These are phyloP conservation scores for Chymomyza caudatula DNA, from an alignment of 2,888 invertebrate species.

Conservation along the genomic window DNA sequence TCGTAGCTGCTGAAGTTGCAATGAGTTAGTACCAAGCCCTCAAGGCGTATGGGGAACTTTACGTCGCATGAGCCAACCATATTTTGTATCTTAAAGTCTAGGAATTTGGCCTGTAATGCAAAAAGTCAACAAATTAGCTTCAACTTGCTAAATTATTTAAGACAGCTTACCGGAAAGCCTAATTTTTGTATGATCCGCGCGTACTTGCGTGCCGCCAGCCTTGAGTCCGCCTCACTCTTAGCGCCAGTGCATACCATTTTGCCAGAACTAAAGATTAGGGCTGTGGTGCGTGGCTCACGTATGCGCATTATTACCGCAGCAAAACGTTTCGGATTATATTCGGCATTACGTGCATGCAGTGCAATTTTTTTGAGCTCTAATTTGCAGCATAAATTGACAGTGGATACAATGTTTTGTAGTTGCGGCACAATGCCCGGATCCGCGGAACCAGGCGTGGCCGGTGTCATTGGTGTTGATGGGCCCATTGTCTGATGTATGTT, in stretches of 20 bases:
- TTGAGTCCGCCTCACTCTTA: slow-evolving; percentile 88
- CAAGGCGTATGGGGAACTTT: slow-evolving; percentile 86
- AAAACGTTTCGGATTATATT: slow-evolving; percentile 99
- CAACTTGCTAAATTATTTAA: too few relatives aligned
- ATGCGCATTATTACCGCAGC: slow-evolving; percentile 99
- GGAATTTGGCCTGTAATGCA: slow-evolving; percentile 85
- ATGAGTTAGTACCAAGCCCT: slow-evolving; percentile 86
- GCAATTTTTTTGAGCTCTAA: slow-evolving; percentile 98
- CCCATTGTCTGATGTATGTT: slow-evolving; percentile 82
- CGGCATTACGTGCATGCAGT: slow-evolving; percentile 97
- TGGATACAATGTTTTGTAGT: slow-evolving; percentile 93
- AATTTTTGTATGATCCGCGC: slow-evolving; percentile 91
- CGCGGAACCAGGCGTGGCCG: slow-evolving; percentile 94
- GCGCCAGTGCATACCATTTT: slow-evolving; percentile 92
- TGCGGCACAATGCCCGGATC: slow-evolving; percentile 97
- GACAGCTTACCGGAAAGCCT: slow-evolving; percentile 83
- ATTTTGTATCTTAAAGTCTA: slow-evolving; percentile 90
- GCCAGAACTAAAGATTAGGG: slow-evolving; percentile 88
- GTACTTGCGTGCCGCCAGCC: slow-evolving; percentile 89
- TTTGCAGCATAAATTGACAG: slow-evolving; percentile 96
- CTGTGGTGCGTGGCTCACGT: slow-evolving; percentile 90
- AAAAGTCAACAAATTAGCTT: slow-evolving; percentile 7
- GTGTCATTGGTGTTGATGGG: slow-evolving; percentile 87
- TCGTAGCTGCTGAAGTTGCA: slow-evolving; percentile 93
- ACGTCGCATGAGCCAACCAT: slow-evolving; percentile 89